A percentile compares a stretch with the other conserved stretches of the same genome.
Conservation (phyloP, 2,113 vertebrate species). For the Ophiodon elongatus region DNA sequence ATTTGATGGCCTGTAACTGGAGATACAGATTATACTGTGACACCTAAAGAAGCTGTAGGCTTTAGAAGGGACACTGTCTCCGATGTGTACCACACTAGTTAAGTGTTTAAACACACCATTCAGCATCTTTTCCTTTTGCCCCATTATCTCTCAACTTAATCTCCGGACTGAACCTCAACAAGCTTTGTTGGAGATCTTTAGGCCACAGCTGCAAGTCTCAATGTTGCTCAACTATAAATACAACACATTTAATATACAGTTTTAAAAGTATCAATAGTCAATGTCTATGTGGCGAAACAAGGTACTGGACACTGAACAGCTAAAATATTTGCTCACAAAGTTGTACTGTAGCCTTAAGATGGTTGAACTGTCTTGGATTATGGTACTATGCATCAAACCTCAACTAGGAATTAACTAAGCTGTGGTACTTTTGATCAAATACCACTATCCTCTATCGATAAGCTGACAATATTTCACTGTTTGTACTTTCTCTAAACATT, state of each 20-base stretch:
- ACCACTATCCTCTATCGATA: neutral
- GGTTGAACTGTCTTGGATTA: neutral
- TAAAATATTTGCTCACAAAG: neutral
- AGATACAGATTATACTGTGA: neutral
- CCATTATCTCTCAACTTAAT: neutral
- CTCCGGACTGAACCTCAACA: neutral
- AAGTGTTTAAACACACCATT: neutral
- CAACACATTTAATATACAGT: neutral
- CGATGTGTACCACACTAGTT: neutral
- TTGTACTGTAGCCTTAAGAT: neutral
- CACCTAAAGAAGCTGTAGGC: neutral
- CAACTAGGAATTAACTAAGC: neutral
- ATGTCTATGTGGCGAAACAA: neutral
- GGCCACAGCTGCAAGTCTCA: neutral
- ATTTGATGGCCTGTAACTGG: neutral
- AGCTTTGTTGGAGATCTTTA: neutral
- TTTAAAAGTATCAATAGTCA: neutral
- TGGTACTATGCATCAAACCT: constrained; percentile 2
- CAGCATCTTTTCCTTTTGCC: neutral
- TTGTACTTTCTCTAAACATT: neutral
- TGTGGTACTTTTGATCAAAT: constrained; percentile 8
- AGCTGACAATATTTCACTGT: constrained; percentile 10
- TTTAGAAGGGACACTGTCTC: neutral
- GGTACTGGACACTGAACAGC: neutral
- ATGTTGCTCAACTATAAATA: neutral